Evolutionary conservation across 2,797 vertebrate species (phyloP).

Genomic region (Bovichtus variegatus): DNA sequence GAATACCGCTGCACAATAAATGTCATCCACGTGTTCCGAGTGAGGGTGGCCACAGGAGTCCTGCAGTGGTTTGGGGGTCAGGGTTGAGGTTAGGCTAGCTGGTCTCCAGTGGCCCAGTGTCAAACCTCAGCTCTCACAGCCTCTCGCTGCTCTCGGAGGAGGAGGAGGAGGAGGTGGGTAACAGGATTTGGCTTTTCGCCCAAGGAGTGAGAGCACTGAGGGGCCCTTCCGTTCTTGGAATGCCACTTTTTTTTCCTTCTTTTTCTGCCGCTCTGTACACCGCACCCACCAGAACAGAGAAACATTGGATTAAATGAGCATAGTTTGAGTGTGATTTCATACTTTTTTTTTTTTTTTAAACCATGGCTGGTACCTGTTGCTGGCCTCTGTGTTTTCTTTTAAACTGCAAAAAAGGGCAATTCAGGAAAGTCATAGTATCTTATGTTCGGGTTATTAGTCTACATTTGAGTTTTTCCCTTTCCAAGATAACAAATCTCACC

Average conservation of each 20-base stretch:
- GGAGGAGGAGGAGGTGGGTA: conserved; percentile 18
- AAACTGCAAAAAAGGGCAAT: conserved; percentile 10
- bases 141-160: conserved; percentile 25
- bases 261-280: background rate
- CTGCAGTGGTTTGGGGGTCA: conserved; percentile 68
- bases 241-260: conserved; percentile 33
- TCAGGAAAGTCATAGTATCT: background rate
- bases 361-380: conserved; percentile 6
- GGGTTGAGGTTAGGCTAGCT: conserved; percentile 65
- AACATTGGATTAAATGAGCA: conserved; percentile 35
- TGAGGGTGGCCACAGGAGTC: conserved; percentile 49
- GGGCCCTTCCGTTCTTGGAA: conserved; percentile 41
- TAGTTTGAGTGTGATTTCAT: conserved; percentile 57
- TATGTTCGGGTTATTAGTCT: background rate
- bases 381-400: conserved; percentile 36
- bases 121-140: conserved; percentile 63
- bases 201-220: conserved; percentile 37
- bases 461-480: background rate
- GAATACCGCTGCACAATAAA: conserved; percentile 63
- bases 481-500: background rate
- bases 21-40: conserved; percentile 56
- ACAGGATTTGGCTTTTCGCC: conserved; percentile 43
- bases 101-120: conserved; percentile 63
- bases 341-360: background rate
- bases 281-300: conserved; percentile 25